Conservation (phyloP, 2,888 invertebrate genomes). For the Invenusta paracnida region DNA sequence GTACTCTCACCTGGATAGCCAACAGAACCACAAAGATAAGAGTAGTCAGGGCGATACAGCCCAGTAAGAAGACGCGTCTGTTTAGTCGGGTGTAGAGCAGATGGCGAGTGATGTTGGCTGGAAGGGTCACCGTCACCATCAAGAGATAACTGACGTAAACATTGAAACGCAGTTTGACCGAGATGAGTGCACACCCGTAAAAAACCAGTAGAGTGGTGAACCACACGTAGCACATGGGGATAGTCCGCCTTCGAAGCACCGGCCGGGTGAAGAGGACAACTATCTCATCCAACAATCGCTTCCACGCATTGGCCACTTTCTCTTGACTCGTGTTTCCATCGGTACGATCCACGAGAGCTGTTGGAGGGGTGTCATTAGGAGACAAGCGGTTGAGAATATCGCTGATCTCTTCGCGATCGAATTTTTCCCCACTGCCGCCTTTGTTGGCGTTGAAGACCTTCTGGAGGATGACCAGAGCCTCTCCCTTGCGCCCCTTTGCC, state of each 20-base stretch:
- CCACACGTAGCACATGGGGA: background rate
- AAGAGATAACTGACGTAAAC: background rate
- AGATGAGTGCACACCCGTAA: background rate
- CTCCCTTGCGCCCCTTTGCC: background rate
- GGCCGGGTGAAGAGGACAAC: background rate
- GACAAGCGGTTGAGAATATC: no score
- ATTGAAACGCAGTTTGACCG: background rate
- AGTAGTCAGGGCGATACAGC: background rate
- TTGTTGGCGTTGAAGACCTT: background rate
- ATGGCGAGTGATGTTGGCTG: background rate
- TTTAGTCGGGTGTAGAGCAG: background rate
- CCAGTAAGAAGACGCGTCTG: background rate
- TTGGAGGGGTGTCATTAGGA: no score
- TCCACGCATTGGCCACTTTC: no score
- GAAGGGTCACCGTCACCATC: background rate
- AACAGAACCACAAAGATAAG: no score
- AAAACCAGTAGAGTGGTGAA: background rate
- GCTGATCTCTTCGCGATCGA: background rate
- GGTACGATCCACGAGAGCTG: no score
- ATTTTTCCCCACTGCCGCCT: background rate
- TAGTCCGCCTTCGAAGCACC: background rate
- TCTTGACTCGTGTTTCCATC: no score
- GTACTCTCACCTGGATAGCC: no score
- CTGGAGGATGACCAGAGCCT: background rate
- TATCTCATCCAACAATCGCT: no score